phyloP scores from a whole-genome alignment of 2,888 invertebrate genomes.

The Tenodera sinensis region DNA sequence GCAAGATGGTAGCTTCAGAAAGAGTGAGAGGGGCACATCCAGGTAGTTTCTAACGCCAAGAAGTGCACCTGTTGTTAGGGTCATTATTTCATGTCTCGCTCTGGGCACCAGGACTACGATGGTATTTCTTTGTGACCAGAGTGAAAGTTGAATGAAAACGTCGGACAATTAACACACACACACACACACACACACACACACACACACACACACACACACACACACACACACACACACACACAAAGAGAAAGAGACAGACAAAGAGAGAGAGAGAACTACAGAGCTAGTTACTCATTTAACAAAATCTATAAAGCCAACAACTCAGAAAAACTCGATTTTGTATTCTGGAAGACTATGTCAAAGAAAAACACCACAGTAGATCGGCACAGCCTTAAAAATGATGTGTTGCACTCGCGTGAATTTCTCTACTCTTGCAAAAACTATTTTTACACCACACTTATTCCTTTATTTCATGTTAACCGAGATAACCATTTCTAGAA shows the following conservation, averaged over 20 bases:
- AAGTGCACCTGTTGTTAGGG: not conserved
- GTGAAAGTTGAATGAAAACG: not conserved
- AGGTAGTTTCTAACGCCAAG: not conserved
- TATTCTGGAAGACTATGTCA: too few species aligned
- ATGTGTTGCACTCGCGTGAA: too few species aligned
- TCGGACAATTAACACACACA: not conserved
- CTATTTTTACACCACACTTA: too few species aligned
- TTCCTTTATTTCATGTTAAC: too few species aligned
- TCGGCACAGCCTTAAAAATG: too few species aligned
- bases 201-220: not conserved
- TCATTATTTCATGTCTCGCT: not conserved
- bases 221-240: not conserved
- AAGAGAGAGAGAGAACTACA: too few species aligned
- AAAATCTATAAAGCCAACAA: not conserved
- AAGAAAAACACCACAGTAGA: too few species aligned
- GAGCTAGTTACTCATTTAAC: not conserved
- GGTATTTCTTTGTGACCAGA: not conserved
- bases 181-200: not conserved
- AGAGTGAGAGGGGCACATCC: not conserved
- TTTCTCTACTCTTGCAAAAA: too few species aligned
- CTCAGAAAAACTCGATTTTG: not conserved
- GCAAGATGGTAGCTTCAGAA: not conserved
- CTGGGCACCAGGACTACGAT: not conserved
- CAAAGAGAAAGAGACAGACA: too few species aligned
- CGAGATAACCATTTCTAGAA: too few species aligned